Evolutionary conservation across 1,140 invertebrate species (phyloP).

Genomic region (Physella acuta): DNA sequence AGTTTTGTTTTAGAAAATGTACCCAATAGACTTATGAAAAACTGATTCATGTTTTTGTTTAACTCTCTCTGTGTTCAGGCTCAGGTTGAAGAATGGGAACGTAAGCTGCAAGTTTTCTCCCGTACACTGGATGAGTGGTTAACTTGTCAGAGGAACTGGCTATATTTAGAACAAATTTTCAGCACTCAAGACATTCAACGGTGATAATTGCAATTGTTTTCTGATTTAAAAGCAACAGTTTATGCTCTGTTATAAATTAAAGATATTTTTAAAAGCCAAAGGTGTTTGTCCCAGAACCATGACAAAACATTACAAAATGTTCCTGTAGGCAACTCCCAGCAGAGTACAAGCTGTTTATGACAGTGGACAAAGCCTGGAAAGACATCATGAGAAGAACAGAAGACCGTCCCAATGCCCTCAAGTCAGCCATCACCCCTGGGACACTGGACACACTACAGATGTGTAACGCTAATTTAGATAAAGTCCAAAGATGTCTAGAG

Average conservation of each 20-base stretch:
- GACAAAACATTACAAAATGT: background rate
- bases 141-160: conserved; percentile 80
- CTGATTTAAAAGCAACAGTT: background rate
- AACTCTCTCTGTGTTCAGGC: conserved; percentile 49
- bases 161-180: conserved; percentile 86
- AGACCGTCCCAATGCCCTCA: conserved; percentile 59
- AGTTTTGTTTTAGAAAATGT: no score
- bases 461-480: conserved; percentile 55
- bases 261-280: no score
- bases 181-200: conserved; percentile 82
- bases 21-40: no score
- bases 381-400: conserved; percentile 70
- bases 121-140: conserved; percentile 81
- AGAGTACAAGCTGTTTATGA: conserved; percentile 77
- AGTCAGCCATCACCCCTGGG: conserved; percentile 55
- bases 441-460: conserved; percentile 55
- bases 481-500: conserved; percentile 59
- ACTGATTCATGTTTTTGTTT: no score
- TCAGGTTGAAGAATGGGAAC: conserved; percentile 78
- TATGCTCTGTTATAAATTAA: no score
- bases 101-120: conserved; percentile 72
- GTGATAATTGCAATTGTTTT: conserved; percentile 36
- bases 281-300: no score
- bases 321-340: conserved; percentile 72
- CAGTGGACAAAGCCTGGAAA: conserved; percentile 84